Percentiles rank a stretch among this genome's conserved stretches.
Conservation (phyloP, 2,113 vertebrate genomes). For the Chionomys nivalis region DNA sequence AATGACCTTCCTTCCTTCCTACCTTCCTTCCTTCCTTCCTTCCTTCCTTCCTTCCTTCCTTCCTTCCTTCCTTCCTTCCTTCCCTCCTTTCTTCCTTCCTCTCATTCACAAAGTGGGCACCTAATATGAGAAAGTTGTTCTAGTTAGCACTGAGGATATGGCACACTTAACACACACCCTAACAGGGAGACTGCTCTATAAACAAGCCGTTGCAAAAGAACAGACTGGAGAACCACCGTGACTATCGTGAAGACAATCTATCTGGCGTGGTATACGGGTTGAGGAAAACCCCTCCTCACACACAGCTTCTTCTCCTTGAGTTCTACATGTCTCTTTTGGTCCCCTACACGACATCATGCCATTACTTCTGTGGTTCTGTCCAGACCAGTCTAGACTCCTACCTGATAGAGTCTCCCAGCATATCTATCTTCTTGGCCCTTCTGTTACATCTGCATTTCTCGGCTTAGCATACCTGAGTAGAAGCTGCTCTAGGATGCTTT, state of each 20-base stretch:
- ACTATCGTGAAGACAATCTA: too few species aligned
- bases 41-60: neutral
- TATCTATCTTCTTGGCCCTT: neutral
- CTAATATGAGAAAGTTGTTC: neutral
- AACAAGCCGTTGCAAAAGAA: neutral
- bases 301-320: neutral
- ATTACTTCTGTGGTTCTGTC: neutral
- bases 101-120: conserved; percentile 19
- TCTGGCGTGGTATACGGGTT: neutral
- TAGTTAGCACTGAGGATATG: neutral
- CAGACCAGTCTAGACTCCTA: neutral
- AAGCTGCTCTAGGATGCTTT: neutral
- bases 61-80: neutral
- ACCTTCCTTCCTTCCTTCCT: neutral
- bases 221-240: neutral
- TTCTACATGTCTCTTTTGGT: neutral
- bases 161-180: neutral
- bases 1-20: neutral
- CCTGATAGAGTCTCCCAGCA: neutral
- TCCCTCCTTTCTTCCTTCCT: neutral
- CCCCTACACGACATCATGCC: rapidly evolving
- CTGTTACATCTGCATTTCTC: neutral
- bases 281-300: neutral
- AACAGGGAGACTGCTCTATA: neutral
- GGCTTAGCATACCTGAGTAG: neutral